phyloP scores from a whole-genome alignment of 2,113 vertebrate genomes.

The Falco punctatus region DNA sequence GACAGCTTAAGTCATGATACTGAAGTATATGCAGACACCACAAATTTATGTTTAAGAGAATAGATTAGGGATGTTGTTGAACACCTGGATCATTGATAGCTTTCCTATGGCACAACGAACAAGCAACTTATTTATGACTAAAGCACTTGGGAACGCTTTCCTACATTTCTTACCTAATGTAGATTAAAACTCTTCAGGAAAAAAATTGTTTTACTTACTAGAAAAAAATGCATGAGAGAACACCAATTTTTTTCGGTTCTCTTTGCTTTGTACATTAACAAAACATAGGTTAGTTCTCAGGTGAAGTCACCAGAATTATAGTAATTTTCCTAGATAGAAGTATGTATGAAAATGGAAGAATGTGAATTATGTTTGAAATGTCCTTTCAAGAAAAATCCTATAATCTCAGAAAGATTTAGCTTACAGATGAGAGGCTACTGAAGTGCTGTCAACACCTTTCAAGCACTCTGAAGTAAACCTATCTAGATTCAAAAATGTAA shows the following conservation, averaged over 20 bases:
- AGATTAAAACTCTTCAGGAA: background rate
- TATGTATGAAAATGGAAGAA: background rate
- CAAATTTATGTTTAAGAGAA: background rate
- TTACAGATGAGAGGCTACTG: constrained; percentile 37
- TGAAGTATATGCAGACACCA: background rate
- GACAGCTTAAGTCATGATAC: background rate
- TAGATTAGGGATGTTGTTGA: background rate
- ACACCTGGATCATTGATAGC: background rate
- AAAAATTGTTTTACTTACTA: background rate
- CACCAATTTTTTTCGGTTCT: background rate
- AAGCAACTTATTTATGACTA: background rate
- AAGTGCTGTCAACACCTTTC: constrained; percentile 47
- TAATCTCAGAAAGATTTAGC: background rate
- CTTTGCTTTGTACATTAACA: background rate
- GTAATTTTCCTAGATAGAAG: constrained; percentile 2
- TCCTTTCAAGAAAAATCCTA: constrained; percentile 30
- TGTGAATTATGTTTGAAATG: constrained; percentile 7
- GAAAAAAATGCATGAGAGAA: background rate
- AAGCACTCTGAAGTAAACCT: constrained; percentile 11
- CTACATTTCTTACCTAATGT: background rate
- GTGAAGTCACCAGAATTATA: background rate
- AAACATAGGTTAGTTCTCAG: background rate
- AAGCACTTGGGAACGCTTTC: background rate
- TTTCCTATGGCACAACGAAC: background rate
- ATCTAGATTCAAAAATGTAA: background rate